Conservation (phyloP, 2,797 vertebrate species). For the Lacerta viridis region DNA sequence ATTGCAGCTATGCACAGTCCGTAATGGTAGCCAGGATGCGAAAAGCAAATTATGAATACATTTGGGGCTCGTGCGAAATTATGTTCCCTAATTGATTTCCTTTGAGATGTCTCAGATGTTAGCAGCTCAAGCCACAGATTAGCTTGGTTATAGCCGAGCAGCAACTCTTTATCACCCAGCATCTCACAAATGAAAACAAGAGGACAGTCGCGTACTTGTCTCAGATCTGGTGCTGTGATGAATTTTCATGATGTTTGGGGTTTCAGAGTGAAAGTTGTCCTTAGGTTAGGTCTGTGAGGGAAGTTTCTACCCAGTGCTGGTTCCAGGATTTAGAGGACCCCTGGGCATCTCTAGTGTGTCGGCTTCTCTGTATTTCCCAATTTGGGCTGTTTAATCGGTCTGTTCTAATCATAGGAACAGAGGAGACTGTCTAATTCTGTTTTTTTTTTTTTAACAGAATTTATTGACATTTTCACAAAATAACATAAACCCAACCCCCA, state of each 20-base stretch:
- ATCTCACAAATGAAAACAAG: not conserved
- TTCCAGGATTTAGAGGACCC: not conserved
- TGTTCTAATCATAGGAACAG: too few relatives aligned
- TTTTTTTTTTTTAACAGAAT: too few relatives aligned
- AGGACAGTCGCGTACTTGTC: not conserved
- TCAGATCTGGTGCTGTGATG: too few relatives aligned
- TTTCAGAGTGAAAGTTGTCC: not conserved
- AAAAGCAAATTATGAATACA: slow-evolving; percentile 17
- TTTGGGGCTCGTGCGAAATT: not conserved
- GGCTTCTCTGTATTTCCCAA: too few relatives aligned
- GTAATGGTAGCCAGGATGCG: too few relatives aligned
- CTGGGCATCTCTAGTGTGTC: not conserved
- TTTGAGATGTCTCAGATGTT: not conserved
- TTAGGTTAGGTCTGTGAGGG: too few relatives aligned
- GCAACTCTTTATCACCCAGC: not conserved
- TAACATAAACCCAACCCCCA: too few relatives aligned
- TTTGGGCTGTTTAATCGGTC: too few relatives aligned
- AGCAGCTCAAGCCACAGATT: not conserved
- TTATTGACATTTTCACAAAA: too few relatives aligned
- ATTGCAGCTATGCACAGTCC: not conserved
- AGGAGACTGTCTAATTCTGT: too few relatives aligned
- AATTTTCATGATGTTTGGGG: too few relatives aligned
- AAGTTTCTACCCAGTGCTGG: not conserved
- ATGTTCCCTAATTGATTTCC: not conserved
- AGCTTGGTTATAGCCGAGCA: not conserved